Base-by-base conservation (phyloP, 2,113 vertebrate genomes). In the Dicrurus megarhynchus region DNA sequence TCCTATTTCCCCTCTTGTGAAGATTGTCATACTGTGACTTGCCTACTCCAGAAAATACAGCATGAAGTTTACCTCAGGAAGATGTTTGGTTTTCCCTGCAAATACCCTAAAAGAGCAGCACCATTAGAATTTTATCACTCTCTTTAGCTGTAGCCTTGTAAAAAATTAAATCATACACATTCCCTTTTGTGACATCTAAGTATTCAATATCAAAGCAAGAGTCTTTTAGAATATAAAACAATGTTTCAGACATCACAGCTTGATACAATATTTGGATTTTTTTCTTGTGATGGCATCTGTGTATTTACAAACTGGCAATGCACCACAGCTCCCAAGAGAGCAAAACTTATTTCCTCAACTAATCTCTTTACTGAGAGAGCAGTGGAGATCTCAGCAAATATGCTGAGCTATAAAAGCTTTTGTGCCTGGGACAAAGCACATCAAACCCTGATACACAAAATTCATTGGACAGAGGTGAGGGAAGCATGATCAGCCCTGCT, bases 321-420 rank as follows among this genome's bases (percentile, higher is more conserved):
- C 71, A 88, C 9, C 32, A 52, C 75, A n/a, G 28, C 5, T 96
- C 81, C 84, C 63, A 28, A 64, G 55, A 70, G 79, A 91, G 74
- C 30, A 89, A 87, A 87, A 95, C 82, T 85, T 94, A 85, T 24
- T 96, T 93, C 78, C 55, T 85, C 77, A 80, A 42, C 81, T 79
- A 65, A 93, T 77, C 59, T 87, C 71, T n/a, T 80, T 70, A 50
- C 50, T 26, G 55, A 73, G 59, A 68, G n/a, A 69, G 78, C 4
- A 46, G 39, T 13, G 59, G 61, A 84, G 70, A 80, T 82, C 59
- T 85, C 39, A 42, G 63, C 50, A 83, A 91, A 93, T 76, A 47
- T 4, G 19, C 67, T 61, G 67, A 96, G 78, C 78, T 79, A 7
- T 21, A 65, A 93, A 84, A 95, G 53, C 91, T 76, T 86, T 83